These are phyloP conservation scores for Ooceraea biroi DNA, from an alignment of 1,140 invertebrate species.

Conservation along the genomic window DNA sequence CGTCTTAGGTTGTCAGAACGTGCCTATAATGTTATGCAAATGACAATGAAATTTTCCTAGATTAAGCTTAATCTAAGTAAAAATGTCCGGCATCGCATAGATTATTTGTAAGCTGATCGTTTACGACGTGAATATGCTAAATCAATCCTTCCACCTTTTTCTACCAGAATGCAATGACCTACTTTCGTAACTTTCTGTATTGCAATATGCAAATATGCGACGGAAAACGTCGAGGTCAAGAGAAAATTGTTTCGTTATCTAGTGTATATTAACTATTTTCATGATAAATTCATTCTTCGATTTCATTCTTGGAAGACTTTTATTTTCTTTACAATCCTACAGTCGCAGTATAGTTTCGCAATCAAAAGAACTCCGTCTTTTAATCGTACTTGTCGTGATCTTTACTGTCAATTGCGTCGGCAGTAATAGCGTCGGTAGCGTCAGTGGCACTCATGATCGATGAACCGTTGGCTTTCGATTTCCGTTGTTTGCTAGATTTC, in stretches of 20 bases:
- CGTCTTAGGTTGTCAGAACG: not conserved
- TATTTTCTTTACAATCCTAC: not conserved
- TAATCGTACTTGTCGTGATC: not conserved
- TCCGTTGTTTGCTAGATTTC: conserved; percentile 75
- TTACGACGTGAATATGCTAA: not conserved
- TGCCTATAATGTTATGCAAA: not conserved
- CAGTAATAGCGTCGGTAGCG: not conserved
- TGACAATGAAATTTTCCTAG: not conserved
- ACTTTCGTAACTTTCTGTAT: conserved; percentile 25
- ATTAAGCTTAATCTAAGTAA: not conserved
- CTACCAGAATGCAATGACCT: conserved; percentile 7
- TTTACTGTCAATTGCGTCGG: not conserved
- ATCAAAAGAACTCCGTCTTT: not conserved
- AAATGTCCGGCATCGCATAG: not conserved
- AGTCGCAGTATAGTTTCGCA: not conserved
- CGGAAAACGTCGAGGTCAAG: not conserved
- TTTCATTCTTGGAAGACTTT: not conserved
- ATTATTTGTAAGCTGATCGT: not conserved
- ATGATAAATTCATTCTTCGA: not conserved
- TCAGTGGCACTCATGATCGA: not conserved
- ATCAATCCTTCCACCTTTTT: conserved; percentile 3
- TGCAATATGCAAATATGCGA: conserved; percentile 23
- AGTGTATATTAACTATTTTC: not conserved
- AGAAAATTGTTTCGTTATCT: conserved; percentile 5
- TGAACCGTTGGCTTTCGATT: not conserved